Evolutionary conservation across 1,140 invertebrate genomes (phyloP).

Genomic region (Calycopis cecrops): DNA sequence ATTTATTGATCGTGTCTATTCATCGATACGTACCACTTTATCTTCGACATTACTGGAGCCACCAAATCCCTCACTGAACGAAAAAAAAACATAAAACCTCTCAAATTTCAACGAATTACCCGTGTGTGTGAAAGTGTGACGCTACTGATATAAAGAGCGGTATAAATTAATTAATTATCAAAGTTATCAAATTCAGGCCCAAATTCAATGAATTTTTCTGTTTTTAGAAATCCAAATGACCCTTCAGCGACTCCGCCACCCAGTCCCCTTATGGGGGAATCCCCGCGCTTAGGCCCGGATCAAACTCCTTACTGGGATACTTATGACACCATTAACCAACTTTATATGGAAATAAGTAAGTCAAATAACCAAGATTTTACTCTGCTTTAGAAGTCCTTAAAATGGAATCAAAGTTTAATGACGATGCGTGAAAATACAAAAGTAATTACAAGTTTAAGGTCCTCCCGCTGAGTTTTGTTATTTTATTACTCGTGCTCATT

Average conservation of each 20-base stretch:
- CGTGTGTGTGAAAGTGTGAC: too few relatives aligned
- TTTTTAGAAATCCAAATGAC: constrained; percentile 81
- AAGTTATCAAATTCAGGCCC: too few relatives aligned
- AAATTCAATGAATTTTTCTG: constrained; percentile 6
- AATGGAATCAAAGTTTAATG: background rate
- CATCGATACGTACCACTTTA: too few relatives aligned
- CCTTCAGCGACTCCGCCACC: constrained; percentile 63
- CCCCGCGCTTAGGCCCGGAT: constrained; percentile 39
- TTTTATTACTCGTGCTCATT: constrained; percentile 20
- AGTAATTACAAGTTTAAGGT: constrained; percentile 20
- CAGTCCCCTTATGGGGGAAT: constrained; percentile 51
- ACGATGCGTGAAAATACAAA: background rate
- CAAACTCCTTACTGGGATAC: constrained; percentile 87
- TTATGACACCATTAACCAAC: constrained; percentile 92
- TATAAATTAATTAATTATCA: background rate
- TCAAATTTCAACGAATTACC: too few relatives aligned
- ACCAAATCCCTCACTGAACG: too few relatives aligned
- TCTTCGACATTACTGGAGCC: too few relatives aligned
- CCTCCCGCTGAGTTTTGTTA: constrained; percentile 14
- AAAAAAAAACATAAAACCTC: too few relatives aligned
- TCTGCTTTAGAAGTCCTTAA: background rate
- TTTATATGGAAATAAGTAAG: constrained; percentile 88
- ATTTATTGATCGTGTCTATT: too few relatives aligned
- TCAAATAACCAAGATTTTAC: constrained; percentile 21
- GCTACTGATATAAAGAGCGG: background rate